A percentile compares a stretch with the other conserved stretches of the same genome.
These are phyloP conservation scores for Proctacanthus coquilletti DNA, from an alignment of 1,140 invertebrate genomes.

Conservation along the genomic window DNA sequence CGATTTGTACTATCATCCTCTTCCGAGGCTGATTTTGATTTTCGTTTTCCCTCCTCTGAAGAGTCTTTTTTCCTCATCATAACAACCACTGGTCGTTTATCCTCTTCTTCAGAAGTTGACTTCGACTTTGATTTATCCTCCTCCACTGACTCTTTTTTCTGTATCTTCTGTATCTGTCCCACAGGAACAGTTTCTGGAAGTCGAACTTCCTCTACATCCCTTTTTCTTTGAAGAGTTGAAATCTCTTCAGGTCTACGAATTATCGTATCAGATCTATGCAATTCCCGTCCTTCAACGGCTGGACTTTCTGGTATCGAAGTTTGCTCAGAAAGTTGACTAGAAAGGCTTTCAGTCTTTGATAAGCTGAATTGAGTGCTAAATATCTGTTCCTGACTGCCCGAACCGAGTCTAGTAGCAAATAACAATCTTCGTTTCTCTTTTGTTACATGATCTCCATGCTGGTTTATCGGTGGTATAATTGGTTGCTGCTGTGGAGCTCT, in stretches of 20 bases:
- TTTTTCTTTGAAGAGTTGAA: no score
- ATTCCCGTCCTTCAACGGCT: constrained; percentile 9
- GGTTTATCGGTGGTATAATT: constrained; percentile 3
- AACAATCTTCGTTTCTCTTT: constrained; percentile 28
- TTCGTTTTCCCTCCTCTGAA: not conserved
- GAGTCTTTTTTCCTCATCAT: constrained; percentile 7
- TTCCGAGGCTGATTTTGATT: constrained; percentile 9
- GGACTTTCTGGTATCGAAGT: constrained; percentile 10
- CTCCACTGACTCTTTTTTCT: not conserved
- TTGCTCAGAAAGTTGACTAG: constrained; percentile 31
- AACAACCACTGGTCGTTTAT: constrained; percentile 1
- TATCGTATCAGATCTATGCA: constrained; percentile 22
- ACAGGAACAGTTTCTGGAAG: no score
- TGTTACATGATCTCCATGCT: constrained; percentile 12
- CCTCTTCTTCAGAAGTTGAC: constrained; percentile 22
- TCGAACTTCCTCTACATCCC: constrained; percentile 2
- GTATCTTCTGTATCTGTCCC: no score
- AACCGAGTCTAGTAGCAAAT: constrained; percentile 30
- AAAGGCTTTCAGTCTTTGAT: constrained; percentile 33
- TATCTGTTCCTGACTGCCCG: constrained; percentile 31
- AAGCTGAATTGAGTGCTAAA: constrained; percentile 32
- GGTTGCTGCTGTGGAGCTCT: constrained; percentile 18
- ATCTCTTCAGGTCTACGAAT: constrained; percentile 16
- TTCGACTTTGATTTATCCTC: constrained; percentile 12
- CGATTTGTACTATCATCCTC: constrained; percentile 11